Conservation (phyloP, 23 tunicate species). For the Phallusia fumigata region DNA sequence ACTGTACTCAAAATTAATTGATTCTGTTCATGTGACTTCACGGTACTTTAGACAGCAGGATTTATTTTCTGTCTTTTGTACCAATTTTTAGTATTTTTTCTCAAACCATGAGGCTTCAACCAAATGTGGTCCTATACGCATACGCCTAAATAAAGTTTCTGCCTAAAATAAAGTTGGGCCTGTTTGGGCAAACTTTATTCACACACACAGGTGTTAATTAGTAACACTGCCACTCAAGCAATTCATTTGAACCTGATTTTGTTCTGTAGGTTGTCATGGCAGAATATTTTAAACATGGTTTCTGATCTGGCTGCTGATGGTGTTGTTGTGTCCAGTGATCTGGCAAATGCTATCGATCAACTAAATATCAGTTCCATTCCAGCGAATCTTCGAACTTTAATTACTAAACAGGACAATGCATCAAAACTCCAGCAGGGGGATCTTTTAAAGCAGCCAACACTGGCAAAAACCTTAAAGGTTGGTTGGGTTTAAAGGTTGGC, state of each 20-base stretch:
- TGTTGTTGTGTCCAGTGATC: slow-evolving; percentile 36
- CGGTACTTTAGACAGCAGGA: too few relatives aligned
- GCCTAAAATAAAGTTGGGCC: too few relatives aligned
- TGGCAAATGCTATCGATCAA: slow-evolving; percentile 47
- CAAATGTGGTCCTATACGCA: too few relatives aligned
- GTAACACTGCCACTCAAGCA: neutral
- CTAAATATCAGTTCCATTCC: slow-evolving; percentile 17
- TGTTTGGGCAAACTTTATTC: too few relatives aligned
- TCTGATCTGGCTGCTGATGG: slow-evolving; percentile 41
- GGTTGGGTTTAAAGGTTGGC: neutral
- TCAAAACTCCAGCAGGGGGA: slow-evolving; percentile 44
- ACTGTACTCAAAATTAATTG: too few relatives aligned
- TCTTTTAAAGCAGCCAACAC: slow-evolving; percentile 35
- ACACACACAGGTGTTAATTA: slow-evolving; percentile 7
- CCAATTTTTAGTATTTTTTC: too few relatives aligned
- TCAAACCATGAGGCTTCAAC: too few relatives aligned
- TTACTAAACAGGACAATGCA: slow-evolving; percentile 26
- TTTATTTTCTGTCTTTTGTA: too few relatives aligned
- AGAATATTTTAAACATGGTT: slow-evolving; percentile 28
- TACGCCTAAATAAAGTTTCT: too few relatives aligned
- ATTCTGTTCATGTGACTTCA: too few relatives aligned
- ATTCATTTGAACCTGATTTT: neutral
- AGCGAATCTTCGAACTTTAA: slow-evolving; percentile 20
- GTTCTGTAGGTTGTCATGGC: slow-evolving; percentile 48
- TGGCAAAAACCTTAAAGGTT: slow-evolving; percentile 59